Percentiles rank a stretch among this genome's conserved stretches.
These are phyloP conservation scores for Drosophila kanapiae DNA, from an alignment of 1,140 invertebrate species.

Conservation along the genomic window DNA sequence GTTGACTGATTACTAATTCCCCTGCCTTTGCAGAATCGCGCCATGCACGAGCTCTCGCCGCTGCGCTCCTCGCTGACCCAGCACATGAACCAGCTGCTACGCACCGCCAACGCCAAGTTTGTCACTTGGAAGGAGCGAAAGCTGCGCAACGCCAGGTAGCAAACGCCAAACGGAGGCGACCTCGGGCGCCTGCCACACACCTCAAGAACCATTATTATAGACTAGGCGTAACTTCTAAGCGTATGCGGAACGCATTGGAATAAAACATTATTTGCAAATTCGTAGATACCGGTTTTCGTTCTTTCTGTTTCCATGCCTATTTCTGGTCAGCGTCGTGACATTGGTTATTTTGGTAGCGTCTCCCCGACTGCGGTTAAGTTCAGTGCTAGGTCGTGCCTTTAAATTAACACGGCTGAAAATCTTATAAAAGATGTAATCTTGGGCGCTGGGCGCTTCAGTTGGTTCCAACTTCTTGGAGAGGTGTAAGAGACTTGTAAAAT, in stretches of 20 bases:
- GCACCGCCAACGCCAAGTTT: constrained; percentile 93
- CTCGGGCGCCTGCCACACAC: constrained; percentile 38
- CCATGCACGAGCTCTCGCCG: constrained; percentile 91
- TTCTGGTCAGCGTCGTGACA: constrained; percentile 13
- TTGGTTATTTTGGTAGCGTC: constrained; percentile 13
- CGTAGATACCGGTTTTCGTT: constrained; percentile 6
- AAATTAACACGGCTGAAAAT: constrained; percentile 18
- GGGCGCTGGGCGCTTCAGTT: constrained; percentile 23
- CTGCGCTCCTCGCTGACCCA: constrained; percentile 93
- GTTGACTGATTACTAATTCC: not conserved
- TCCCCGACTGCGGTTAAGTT: constrained; percentile 14
- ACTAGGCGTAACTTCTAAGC: constrained; percentile 32
- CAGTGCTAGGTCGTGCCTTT: constrained; percentile 1
- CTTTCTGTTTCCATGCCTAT: constrained; percentile 19
- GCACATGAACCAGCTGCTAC: constrained; percentile 94
- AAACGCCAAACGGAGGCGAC: constrained; percentile 43
- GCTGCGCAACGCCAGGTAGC: constrained; percentile 84
- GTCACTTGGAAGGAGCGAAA: constrained; percentile 93
- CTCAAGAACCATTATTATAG: constrained; percentile 61
- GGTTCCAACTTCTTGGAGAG: constrained; percentile 6
- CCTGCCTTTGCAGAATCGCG: constrained; percentile 87
- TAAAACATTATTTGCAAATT: constrained; percentile 50
- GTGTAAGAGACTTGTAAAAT: not conserved
- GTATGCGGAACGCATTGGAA: constrained; percentile 45
- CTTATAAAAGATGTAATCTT: constrained; percentile 32